A percentile compares a stretch with the other conserved stretches of the same genome.
phyloP scores from a whole-genome alignment of 2,888 invertebrate species.

The Lysandra coridon region DNA sequence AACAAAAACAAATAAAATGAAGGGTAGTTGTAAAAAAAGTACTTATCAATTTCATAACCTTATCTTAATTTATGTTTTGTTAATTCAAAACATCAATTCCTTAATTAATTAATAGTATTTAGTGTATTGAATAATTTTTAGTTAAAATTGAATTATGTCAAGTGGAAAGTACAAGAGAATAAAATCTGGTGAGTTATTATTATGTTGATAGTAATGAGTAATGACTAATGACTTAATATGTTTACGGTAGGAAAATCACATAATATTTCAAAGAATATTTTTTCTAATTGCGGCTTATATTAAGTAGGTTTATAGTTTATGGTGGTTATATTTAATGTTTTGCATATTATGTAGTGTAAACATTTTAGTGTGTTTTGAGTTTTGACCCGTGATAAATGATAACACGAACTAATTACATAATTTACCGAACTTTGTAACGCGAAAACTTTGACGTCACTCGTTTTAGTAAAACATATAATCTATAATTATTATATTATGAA shows the following conservation, averaged over 20 bases:
- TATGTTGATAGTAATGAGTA: background rate
- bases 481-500: too few relatives aligned
- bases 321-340: background rate
- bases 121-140: background rate
- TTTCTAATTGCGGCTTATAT: too few relatives aligned
- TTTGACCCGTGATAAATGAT: background rate
- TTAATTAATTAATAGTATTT: background rate
- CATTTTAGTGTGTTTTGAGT: background rate
- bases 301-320: too few relatives aligned
- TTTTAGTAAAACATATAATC: background rate
- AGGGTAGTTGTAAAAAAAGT: background rate
- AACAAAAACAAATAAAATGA: background rate
- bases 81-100: background rate
- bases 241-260: too few relatives aligned
- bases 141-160: constrained; percentile 11
- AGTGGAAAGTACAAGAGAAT: constrained; percentile 33
- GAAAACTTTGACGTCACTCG: background rate
- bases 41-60: background rate
- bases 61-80: background rate
- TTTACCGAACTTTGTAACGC: background rate
- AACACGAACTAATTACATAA: background rate
- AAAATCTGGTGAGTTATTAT: constrained; percentile 26
- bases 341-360: background rate
- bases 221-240: too few relatives aligned
- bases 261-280: too few relatives aligned